Evolutionary conservation across 2,888 invertebrate genomes (phyloP).

Genomic region (Hirtodrosophila duncani): DNA sequence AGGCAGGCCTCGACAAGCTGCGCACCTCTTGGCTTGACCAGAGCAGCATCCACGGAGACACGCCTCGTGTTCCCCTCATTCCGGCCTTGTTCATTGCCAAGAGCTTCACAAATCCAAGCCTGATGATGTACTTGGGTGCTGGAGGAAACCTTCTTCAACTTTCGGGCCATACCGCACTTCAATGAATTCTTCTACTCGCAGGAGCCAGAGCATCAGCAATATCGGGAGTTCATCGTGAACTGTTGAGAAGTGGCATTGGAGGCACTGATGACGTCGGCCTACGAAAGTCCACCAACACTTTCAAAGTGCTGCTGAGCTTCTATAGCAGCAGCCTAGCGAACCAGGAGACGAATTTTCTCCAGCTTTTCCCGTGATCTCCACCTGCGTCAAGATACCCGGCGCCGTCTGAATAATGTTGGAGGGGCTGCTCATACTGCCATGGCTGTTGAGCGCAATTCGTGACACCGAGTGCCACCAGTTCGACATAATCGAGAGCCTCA

Average conservation of each 20-base stretch:
- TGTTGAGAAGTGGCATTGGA: conserved; percentile 87
- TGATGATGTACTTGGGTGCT: conserved; percentile 88
- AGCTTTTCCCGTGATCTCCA: conserved; percentile 83
- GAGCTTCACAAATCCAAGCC: conserved; percentile 82
- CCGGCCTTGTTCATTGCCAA: conserved; percentile 75
- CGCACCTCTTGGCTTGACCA: conserved; percentile 73
- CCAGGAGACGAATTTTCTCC: conserved; percentile 81
- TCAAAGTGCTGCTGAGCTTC: conserved; percentile 87
- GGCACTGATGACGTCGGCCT: conserved; percentile 86
- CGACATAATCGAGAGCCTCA: conserved; percentile 76
- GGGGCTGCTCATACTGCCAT: conserved; percentile 85
- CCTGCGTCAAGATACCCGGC: conserved; percentile 82
- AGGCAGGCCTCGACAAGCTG: conserved; percentile 72
- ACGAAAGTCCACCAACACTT: conserved; percentile 85
- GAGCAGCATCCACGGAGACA: conserved; percentile 71
- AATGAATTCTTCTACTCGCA: conserved; percentile 90
- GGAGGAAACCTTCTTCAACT: conserved; percentile 86
- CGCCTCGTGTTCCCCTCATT: conserved; percentile 75
- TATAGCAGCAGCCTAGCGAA: conserved; percentile 83
- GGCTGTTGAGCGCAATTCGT: conserved; percentile 80
- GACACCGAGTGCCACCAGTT: conserved; percentile 76
- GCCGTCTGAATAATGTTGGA: conserved; percentile 83
- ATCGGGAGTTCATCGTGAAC: conserved; percentile 88
- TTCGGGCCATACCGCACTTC: conserved; percentile 91
- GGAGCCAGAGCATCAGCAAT: conserved; percentile 83